phyloP scores from a whole-genome alignment of 1,140 invertebrate species.

The Nephotettix cincticeps region DNA sequence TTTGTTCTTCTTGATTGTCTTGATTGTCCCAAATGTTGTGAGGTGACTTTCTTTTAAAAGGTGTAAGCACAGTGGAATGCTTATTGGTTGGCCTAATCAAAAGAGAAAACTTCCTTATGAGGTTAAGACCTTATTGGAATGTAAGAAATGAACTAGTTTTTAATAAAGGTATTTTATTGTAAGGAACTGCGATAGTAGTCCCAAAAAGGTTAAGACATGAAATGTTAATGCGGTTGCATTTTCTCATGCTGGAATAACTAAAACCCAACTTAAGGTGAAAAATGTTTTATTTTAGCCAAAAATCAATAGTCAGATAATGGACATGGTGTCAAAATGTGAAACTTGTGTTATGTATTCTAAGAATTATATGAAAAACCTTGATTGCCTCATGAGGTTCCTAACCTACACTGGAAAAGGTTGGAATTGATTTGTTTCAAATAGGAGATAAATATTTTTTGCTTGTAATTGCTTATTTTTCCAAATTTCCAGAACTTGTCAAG shows the following conservation, averaged over 20 bases:
- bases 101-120: background rate
- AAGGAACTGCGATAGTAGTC: background rate
- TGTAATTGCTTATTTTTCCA: no score
- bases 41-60: no score
- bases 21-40: no score
- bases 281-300: conserved; percentile 25
- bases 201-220: background rate
- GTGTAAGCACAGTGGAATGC: no score
- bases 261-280: background rate
- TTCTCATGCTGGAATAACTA: background rate
- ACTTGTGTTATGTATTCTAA: conserved; percentile 27
- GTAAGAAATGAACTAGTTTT: background rate
- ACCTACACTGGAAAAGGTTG: conserved; percentile 43
- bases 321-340: conserved; percentile 11
- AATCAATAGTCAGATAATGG: conserved; percentile 3
- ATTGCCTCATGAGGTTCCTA: conserved; percentile 41
- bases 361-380: conserved; percentile 42
- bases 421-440: conserved; percentile 42
- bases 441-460: conserved; percentile 21
- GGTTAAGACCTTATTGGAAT: background rate
- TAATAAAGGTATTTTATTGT: no score
- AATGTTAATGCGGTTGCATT: background rate
- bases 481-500: no score
- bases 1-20: no score
- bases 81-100: background rate